Evolutionary conservation across 2,797 vertebrate genomes (phyloP).

Genomic region (Epinephelus coioides): DNA sequence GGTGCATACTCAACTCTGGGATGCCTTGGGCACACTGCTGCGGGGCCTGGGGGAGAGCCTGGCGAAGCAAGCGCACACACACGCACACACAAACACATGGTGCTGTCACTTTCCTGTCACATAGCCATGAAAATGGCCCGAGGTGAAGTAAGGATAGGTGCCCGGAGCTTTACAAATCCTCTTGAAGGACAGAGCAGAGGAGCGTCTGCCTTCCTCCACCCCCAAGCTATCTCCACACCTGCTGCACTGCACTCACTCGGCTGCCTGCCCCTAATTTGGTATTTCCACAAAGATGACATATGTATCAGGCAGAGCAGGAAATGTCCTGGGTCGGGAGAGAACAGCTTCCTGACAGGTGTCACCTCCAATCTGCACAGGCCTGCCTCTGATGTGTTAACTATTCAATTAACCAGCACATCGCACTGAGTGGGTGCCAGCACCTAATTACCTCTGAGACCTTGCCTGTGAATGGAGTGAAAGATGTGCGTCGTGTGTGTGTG

Average conservation of each 20-base stretch:
- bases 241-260: slow-evolving; percentile 71
- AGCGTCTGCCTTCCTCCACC: slow-evolving; percentile 66
- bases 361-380: slow-evolving; percentile 77
- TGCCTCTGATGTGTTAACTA: slow-evolving; percentile 81
- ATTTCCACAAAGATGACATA: slow-evolving; percentile 78
- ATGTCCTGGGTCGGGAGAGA: slow-evolving; percentile 71
- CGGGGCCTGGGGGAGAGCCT: slow-evolving; percentile 69
- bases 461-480: slow-evolving; percentile 73
- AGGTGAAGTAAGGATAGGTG: slow-evolving; percentile 78
- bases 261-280: slow-evolving; percentile 79
- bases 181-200: slow-evolving; percentile 79
- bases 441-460: slow-evolving; percentile 82
- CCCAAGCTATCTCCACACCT: slow-evolving; percentile 78
- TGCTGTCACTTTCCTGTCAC: slow-evolving; percentile 81
- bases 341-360: slow-evolving; percentile 83
- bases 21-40: slow-evolving; percentile 79
- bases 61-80: slow-evolving; percentile 31
- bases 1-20: slow-evolving; percentile 79
- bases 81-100: slow-evolving; percentile 50
- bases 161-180: slow-evolving; percentile 76
- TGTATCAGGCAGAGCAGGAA: slow-evolving; percentile 74
- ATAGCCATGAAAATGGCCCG: slow-evolving; percentile 76
- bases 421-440: slow-evolving; percentile 72
- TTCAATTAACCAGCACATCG: slow-evolving; percentile 81
- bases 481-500: slow-evolving; percentile 50